Evolutionary conservation across 2,888 invertebrate species (phyloP).

Genomic region (Buathra laborator): DNA sequence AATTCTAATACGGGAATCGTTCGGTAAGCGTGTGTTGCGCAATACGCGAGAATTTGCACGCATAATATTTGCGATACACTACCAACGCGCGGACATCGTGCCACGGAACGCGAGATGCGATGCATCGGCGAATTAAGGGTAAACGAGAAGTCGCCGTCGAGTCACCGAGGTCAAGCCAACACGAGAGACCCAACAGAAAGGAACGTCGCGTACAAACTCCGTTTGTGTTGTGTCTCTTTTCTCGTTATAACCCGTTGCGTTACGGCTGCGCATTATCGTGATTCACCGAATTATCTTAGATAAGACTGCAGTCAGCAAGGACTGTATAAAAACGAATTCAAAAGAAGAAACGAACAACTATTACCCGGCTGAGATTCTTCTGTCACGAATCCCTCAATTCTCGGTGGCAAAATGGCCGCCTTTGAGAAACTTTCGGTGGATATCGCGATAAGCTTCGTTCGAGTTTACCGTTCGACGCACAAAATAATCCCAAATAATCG

Average conservation of each 20-base stretch:
- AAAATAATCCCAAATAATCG: neutral
- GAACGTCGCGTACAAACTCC: conserved; percentile 4
- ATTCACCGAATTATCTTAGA: conserved; percentile 58
- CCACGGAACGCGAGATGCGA: conserved; percentile 56
- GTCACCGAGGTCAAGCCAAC: conserved; percentile 60
- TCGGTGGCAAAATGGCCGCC: conserved; percentile 54
- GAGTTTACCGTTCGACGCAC: neutral
- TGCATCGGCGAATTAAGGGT: conserved; percentile 66
- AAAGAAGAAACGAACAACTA: conserved; percentile 1
- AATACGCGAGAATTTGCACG: conserved; percentile 59
- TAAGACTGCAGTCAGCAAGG: neutral
- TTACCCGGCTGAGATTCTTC: conserved; percentile 7
- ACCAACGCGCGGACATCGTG: conserved; percentile 7
- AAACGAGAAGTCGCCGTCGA: conserved; percentile 66
- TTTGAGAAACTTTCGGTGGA: neutral
- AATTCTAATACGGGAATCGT: conserved; percentile 3
- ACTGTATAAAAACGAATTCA: neutral
- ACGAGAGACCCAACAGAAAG: conserved; percentile 40
- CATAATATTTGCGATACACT: conserved; percentile 59
- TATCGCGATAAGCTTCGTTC: neutral
- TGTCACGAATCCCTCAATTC: conserved; percentile 46
- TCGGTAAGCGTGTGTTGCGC: neutral
- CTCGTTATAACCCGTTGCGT: conserved; percentile 23
- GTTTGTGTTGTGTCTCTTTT: conserved; percentile 13
- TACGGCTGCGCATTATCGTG: conserved; percentile 38